These are phyloP conservation scores for Gallinago media DNA, from an alignment of 2,113 vertebrate species.

Conservation along the genomic window DNA sequence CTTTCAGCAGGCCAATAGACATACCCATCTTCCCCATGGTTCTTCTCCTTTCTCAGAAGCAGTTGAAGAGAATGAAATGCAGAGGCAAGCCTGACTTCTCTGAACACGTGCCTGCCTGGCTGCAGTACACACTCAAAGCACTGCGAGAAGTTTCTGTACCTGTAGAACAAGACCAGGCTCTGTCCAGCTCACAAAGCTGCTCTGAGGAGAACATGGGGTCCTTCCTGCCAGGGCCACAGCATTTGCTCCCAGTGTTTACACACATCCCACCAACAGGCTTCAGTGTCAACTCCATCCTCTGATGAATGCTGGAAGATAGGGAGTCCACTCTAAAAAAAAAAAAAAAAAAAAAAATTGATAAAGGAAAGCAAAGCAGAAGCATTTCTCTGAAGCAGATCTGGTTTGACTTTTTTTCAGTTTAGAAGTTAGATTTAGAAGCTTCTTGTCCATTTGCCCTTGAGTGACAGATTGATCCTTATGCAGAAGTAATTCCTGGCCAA, in stretches of 20 bases:
- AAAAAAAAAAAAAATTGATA: background rate
- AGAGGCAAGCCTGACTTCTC: background rate
- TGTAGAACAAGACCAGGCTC: background rate
- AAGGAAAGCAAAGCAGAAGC: background rate
- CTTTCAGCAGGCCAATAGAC: background rate
- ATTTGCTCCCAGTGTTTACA: background rate
- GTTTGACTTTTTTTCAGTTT: background rate
- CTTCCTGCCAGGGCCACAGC: background rate
- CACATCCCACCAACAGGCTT: fast-evolving
- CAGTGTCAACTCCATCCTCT: background rate
- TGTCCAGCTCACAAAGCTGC: background rate
- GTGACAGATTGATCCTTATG: background rate
- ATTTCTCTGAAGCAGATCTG: background rate
- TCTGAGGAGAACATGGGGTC: fast-evolving
- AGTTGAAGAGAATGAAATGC: background rate
- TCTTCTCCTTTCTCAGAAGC: background rate
- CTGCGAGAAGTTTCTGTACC: fast-evolving
- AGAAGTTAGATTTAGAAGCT: background rate
- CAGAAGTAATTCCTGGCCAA: background rate
- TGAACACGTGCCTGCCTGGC: background rate
- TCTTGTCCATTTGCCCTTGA: background rate
- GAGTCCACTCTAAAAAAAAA: background rate
- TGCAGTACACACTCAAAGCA: background rate
- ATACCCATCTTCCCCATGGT: background rate
- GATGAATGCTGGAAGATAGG: background rate